Conservation (phyloP, 1,140 invertebrate genomes). For the Hetaerina americana region DNA sequence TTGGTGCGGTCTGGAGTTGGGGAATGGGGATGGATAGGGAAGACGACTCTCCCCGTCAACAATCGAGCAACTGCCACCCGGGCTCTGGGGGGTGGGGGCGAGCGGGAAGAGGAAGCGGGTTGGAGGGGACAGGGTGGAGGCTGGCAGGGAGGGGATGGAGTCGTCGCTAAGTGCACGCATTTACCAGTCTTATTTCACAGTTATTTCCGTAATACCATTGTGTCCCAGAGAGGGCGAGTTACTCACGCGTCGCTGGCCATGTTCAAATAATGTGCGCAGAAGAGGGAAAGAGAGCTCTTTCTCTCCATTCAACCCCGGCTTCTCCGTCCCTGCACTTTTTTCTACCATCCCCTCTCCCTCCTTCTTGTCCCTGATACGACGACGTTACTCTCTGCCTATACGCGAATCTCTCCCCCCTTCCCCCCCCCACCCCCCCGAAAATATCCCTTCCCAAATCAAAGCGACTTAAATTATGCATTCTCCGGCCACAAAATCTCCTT, state of each 20-base stretch:
- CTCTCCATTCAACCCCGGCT: not conserved
- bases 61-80: too few species aligned
- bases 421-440: too few species aligned
- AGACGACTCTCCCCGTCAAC: too few species aligned
- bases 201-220: slow-evolving; percentile 13
- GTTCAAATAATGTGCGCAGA: not conserved
- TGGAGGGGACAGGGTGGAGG: not conserved
- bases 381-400: too few species aligned
- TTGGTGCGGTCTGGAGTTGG: too few species aligned
- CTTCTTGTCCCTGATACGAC: too few species aligned
- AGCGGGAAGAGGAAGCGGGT: not conserved
- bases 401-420: too few species aligned
- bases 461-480: slow-evolving; percentile 8
- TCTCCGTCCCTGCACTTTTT: too few species aligned
- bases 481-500: not conserved
- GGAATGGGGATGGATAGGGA: too few species aligned
- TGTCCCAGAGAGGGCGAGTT: slow-evolving; percentile 12
- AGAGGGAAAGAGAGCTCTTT: too few species aligned
- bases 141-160: not conserved
- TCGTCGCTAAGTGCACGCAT: slow-evolving; percentile 2
- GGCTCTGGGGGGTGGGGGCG: not conserved
- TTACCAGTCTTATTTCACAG: not conserved
- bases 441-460: not conserved
- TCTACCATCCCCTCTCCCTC: too few species aligned
- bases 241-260: slow-evolving; percentile 13